A percentile compares a stretch with the other conserved stretches of the same genome.
phyloP scores from a whole-genome alignment of 2,113 vertebrate species.

The Eleginops maclovinus region DNA sequence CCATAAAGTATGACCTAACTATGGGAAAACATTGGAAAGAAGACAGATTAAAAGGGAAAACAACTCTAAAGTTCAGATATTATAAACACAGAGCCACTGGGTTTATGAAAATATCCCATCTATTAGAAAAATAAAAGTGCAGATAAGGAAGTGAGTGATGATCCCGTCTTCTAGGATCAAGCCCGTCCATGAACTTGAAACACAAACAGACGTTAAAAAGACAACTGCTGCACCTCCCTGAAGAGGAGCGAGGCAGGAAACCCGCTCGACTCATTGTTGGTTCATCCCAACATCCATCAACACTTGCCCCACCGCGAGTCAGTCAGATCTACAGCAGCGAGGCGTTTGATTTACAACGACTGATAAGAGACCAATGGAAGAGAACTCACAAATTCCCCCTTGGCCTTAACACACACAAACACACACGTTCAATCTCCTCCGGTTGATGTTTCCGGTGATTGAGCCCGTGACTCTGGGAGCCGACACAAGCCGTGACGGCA shows the following conservation, averaged over 20 bases:
- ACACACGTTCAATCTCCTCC: not conserved
- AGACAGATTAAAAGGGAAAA: not conserved
- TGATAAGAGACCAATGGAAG: not conserved
- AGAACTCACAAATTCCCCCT: too few relatives aligned
- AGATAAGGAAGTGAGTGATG: slow-evolving; percentile 3
- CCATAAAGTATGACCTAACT: not conserved
- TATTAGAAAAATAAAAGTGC: slow-evolving; percentile 10
- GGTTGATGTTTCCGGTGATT: slow-evolving; percentile 68
- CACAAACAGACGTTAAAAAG: slow-evolving; percentile 16
- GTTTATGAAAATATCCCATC: not conserved
- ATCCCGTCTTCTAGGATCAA: not conserved
- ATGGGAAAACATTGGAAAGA: too few relatives aligned
- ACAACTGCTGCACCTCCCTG: slow-evolving; percentile 6
- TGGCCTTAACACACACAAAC: not conserved
- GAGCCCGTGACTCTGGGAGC: slow-evolving; percentile 58
- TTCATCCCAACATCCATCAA: not conserved
- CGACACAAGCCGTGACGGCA: slow-evolving; percentile 58
- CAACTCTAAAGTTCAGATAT: not conserved
- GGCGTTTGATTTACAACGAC: not conserved
- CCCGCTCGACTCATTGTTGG: slow-evolving; percentile 18
- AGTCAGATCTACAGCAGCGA: not conserved
- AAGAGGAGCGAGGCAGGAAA: slow-evolving; percentile 43
- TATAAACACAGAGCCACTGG: not conserved
- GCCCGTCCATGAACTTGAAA: slow-evolving; percentile 32
- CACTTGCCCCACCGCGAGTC: not conserved